Conservation (phyloP, 2,888 invertebrate genomes). For the Plebejus melissa region DNA sequence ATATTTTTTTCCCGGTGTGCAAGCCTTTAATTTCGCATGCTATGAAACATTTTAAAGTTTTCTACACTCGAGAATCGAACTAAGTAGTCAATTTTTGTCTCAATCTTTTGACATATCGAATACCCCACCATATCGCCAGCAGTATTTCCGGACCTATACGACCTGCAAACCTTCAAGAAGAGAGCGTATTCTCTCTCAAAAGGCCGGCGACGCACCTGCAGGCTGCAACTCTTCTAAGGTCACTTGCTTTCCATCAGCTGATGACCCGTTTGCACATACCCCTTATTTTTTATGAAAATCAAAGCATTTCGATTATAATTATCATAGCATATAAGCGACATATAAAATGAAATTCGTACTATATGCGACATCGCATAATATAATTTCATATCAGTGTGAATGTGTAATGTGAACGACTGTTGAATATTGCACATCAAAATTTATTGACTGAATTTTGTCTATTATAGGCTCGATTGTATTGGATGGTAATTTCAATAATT, state of each 20-base stretch:
- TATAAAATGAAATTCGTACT: constrained; percentile 19
- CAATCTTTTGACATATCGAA: neutral
- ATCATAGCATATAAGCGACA: neutral
- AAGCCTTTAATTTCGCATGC: too few relatives aligned
- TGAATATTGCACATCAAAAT: constrained; percentile 52
- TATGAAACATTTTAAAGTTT: too few relatives aligned
- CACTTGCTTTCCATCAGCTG: too few relatives aligned
- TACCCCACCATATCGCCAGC: neutral
- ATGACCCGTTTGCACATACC: too few relatives aligned
- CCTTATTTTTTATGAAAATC: too few relatives aligned
- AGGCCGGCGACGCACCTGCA: too few relatives aligned
- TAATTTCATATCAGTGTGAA: constrained; percentile 23
- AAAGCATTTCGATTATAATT: neutral
- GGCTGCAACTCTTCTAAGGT: too few relatives aligned
- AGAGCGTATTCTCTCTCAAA: too few relatives aligned
- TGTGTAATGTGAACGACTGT: constrained; percentile 33
- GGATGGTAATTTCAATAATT: constrained; percentile 38
- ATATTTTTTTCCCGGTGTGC: too few relatives aligned
- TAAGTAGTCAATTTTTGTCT: neutral
- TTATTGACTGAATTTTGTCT: constrained; percentile 35
- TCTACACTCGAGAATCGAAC: too few relatives aligned
- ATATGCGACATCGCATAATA: constrained; percentile 6
- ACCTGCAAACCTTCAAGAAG: too few relatives aligned
- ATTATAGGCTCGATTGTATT: constrained; percentile 34
- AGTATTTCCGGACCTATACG: too few relatives aligned